These are phyloP conservation scores for Leptosomus discolor DNA, from an alignment of 2,113 vertebrate genomes.

Conservation along the genomic window DNA sequence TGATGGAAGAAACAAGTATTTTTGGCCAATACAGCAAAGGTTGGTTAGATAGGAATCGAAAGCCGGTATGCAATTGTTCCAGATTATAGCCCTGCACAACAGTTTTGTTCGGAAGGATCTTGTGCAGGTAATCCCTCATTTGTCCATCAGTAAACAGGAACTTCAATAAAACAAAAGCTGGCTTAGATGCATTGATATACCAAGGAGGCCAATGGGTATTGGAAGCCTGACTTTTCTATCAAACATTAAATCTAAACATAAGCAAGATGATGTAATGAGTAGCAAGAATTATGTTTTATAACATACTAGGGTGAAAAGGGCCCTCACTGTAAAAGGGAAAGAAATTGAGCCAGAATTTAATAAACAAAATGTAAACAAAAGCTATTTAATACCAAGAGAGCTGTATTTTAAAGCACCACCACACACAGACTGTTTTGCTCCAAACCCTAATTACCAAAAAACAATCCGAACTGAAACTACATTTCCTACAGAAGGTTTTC, in stretches of 20 bases:
- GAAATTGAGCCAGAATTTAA: background rate
- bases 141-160: background rate
- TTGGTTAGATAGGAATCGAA: background rate
- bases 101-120: background rate
- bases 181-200: background rate
- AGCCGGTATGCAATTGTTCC: background rate
- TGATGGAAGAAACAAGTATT: background rate
- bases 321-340: background rate
- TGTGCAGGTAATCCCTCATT: background rate
- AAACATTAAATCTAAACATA: background rate
- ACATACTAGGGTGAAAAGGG: background rate
- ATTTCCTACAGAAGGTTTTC: background rate
- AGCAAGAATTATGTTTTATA: background rate
- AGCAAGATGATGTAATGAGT: fast-evolving
- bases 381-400: background rate
- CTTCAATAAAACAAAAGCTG: background rate
- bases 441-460: background rate
- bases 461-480: background rate
- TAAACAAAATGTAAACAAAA: background rate
- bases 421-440: background rate
- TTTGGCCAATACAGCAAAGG: background rate
- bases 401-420: background rate
- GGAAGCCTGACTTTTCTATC: background rate
- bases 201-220: background rate
- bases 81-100: background rate